Conservation (phyloP, 2,113 vertebrate genomes). For the Pachyramphus minor region DNA sequence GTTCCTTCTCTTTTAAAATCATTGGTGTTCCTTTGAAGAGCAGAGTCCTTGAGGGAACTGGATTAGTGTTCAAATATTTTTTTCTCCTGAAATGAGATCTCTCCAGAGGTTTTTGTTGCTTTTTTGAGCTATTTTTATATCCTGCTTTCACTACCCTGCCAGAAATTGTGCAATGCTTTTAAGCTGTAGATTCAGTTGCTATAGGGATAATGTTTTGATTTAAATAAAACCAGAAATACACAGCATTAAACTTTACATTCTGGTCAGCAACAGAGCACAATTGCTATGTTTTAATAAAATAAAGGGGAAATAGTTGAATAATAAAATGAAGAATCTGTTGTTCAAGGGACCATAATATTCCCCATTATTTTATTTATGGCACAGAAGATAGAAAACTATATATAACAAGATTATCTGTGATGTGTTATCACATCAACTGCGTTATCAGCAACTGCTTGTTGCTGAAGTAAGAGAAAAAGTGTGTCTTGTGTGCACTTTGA, state of each 20-base stretch:
- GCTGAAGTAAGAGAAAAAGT: background rate
- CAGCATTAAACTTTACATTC: background rate
- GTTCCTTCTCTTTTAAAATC: background rate
- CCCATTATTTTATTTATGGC: background rate
- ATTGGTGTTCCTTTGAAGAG: background rate
- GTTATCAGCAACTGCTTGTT: background rate
- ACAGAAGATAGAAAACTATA: background rate
- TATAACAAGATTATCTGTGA: background rate
- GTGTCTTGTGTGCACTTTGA: background rate
- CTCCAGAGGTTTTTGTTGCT: background rate
- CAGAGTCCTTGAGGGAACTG: background rate
- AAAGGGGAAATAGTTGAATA: background rate
- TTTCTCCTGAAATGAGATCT: background rate
- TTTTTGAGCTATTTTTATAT: conserved; percentile 8
- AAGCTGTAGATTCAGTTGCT: conserved; percentile 30
- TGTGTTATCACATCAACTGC: background rate
- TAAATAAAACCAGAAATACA: conserved; percentile 10
- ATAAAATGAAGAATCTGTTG: background rate
- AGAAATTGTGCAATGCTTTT: background rate
- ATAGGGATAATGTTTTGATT: conserved; percentile 26
- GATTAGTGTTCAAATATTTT: conserved; percentile 7
- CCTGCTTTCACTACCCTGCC: background rate
- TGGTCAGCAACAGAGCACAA: background rate
- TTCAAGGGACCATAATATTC: background rate
- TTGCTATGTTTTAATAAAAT: background rate